Conservation (phyloP, 2,888 invertebrate genomes). For the Pollenia griseotomentosa region DNA sequence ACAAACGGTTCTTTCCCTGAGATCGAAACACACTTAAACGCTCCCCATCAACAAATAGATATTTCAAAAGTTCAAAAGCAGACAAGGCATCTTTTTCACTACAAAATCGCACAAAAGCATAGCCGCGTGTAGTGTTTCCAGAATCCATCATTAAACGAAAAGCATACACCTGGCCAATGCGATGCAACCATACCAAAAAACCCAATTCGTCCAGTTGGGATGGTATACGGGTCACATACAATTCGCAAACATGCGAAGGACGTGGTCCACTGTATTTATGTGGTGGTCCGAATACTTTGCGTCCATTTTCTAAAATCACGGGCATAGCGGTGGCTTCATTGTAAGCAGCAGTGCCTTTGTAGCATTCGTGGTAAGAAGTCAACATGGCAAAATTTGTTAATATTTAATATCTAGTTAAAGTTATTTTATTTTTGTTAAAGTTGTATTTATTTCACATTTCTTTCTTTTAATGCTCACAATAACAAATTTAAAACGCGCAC, state of each 20-base stretch:
- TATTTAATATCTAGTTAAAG: background rate
- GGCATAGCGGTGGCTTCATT: constrained; percentile 71
- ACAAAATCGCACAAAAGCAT: constrained; percentile 76
- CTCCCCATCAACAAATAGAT: constrained; percentile 73
- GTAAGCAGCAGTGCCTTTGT: constrained; percentile 57
- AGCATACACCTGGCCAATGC: constrained; percentile 77
- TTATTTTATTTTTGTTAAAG: background rate
- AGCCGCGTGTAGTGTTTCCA: constrained; percentile 75
- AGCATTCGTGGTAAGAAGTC: constrained; percentile 46
- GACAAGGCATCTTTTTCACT: constrained; percentile 75
- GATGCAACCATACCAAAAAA: constrained; percentile 75
- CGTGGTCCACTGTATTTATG: constrained; percentile 73
- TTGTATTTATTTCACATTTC: constrained; percentile 17
- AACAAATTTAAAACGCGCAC: too few species aligned
- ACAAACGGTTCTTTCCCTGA: constrained; percentile 77
- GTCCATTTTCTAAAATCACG: constrained; percentile 76
- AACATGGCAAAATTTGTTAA: constrained; percentile 10
- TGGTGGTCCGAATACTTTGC: constrained; percentile 76
- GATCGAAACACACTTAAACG: constrained; percentile 75
- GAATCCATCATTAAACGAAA: constrained; percentile 79
- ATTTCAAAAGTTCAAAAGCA: constrained; percentile 76
- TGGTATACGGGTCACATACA: constrained; percentile 78
- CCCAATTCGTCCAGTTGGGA: constrained; percentile 73
- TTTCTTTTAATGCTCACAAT: background rate
- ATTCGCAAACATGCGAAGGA: constrained; percentile 76